Evolutionary conservation across 1,140 invertebrate genomes (phyloP), one percentile per base, ranked within the genome.

Genomic region (Leptestheria dahalacensis): DNA sequence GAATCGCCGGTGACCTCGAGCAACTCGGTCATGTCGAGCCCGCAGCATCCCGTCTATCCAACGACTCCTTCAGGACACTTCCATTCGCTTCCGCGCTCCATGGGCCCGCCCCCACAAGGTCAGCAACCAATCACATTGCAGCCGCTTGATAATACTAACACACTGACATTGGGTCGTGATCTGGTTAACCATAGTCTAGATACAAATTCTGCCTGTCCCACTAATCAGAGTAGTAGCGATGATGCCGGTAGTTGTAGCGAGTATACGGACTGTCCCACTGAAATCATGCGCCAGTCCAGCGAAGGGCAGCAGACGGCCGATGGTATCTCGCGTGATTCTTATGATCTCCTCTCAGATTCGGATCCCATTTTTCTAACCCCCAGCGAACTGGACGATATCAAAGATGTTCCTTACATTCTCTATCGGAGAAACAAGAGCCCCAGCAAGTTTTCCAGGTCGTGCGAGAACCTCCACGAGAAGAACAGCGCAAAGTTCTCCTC

Each of bases 1-100:
- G 58, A 52, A 9, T 52, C 58, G 21, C 51, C 58, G 3, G 11
- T 60, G 3, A 60, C 58, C n/a, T 60, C 58, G 9, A 60, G 48
- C 49, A 52, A 50, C 48, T 60, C 58, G 3, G 21, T 26, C 4
- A 12, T 49, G 23, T 60, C 58, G 24, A 60, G 58, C 51, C 58
- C 58, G 20, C 58, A 60, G 24, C 58, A 60, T 33, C 48, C 58
- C 11, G n/a, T 26, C 24, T 52, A 50, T 28, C 58, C 25, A 26
- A 48, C 47, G 41, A 50, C 47, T 29, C 48, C 48, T 6, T 51
- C 49, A n/a, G 58, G 58, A 20, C 29, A 26, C 15, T 60, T 60
- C 26, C 58, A 50, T 18, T 52, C 48, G 25, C 41, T 60, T 48
- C 58, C 58, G 25, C 28, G 46, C 11, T 47, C 58, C 11, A 49